Conservation (phyloP, 2,888 invertebrate species). For the Dicroscelio sp. region DNA sequence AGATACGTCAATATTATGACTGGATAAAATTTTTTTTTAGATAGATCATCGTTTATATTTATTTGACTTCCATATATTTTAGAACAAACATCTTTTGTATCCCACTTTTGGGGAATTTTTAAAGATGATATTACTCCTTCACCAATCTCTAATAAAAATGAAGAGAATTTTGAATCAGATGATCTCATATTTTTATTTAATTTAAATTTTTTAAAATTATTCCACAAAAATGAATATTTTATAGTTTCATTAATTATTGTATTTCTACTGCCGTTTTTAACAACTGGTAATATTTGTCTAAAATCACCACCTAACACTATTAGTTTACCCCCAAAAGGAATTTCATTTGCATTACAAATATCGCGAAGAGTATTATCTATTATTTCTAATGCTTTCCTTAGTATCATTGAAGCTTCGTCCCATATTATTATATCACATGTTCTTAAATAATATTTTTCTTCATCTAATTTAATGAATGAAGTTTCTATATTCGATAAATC, state of each 20-base stretch:
- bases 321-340: slow-evolving; percentile 19
- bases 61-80: slow-evolving; percentile 19
- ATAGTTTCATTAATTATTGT: slow-evolving; percentile 8
- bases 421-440: slow-evolving; percentile 38
- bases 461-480: neutral
- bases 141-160: slow-evolving; percentile 31
- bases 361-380: slow-evolving; percentile 11
- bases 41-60: neutral
- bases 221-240: neutral
- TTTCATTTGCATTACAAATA: too few species aligned
- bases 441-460: slow-evolving; percentile 18
- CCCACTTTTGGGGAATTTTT: slow-evolving; percentile 15
- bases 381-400: slow-evolving; percentile 13
- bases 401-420: slow-evolving; percentile 39
- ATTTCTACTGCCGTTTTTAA: slow-evolving; percentile 10
- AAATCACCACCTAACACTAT: neutral
- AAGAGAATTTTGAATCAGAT: neutral
- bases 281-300: slow-evolving; percentile 27
- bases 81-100: slow-evolving; percentile 16
- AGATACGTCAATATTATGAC: slow-evolving; percentile 30
- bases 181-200: slow-evolving; percentile 30
- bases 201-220: neutral
- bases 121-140: slow-evolving; percentile 16
- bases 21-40: neutral
- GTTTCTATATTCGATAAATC: slow-evolving; percentile 9